phyloP scores from a whole-genome alignment of 2,113 vertebrate genomes.

The Spilogale gracilis region DNA sequence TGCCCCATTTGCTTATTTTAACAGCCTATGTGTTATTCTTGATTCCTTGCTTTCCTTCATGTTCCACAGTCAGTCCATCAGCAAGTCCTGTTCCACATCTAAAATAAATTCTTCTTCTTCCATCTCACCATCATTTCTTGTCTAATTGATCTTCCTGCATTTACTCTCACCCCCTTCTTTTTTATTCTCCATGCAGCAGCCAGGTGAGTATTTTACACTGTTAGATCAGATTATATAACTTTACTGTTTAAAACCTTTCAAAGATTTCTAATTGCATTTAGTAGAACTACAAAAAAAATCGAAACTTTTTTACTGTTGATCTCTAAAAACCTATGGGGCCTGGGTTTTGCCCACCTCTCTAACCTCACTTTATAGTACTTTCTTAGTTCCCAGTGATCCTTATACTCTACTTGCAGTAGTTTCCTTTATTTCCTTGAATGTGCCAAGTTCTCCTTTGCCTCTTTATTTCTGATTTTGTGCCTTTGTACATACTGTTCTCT shows the following conservation, averaged over 20 bases:
- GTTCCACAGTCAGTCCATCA: background rate
- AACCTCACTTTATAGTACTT: background rate
- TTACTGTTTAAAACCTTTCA: background rate
- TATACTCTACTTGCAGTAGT: accelerated
- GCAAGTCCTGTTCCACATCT: background rate
- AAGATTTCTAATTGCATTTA: background rate
- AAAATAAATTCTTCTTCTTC: background rate
- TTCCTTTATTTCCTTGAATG: background rate
- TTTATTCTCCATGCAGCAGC: background rate
- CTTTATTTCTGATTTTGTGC: background rate
- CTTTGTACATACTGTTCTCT: background rate
- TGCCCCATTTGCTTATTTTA: background rate
- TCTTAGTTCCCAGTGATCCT: background rate
- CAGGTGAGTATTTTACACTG: constrained; percentile 10
- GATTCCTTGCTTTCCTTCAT: background rate
- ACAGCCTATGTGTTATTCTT: background rate
- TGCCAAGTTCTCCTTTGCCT: background rate
- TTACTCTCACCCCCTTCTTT: background rate
- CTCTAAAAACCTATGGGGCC: background rate
- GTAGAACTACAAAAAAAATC: background rate
- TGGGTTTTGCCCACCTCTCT: background rate
- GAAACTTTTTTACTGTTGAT: background rate
- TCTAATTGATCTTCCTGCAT: background rate
- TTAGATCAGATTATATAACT: constrained; percentile 17
- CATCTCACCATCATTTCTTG: background rate